Percentiles rank a stretch among this genome's conserved stretches.
Evolutionary conservation across 2,888 invertebrate species (phyloP).

Genomic region (Orchesellides sinensis): DNA sequence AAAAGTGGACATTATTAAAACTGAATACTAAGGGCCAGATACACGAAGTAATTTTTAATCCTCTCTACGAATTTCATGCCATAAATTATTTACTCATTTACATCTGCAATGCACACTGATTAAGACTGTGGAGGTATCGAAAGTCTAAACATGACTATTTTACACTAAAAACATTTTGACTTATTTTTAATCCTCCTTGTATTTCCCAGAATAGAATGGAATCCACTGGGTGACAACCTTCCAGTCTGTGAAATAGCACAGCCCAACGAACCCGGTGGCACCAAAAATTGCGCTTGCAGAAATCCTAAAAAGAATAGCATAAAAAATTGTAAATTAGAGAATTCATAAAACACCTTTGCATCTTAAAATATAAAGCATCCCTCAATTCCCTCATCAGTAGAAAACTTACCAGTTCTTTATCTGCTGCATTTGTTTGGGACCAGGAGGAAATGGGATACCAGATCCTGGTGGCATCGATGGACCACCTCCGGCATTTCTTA

Average conservation of each 20-base stretch:
- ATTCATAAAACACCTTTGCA: too few species aligned
- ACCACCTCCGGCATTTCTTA: conserved; percentile 52
- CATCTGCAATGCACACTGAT: not conserved
- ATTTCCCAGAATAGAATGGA: conserved; percentile 88
- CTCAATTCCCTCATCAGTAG: too few species aligned
- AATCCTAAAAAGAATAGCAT: conserved; percentile 78
- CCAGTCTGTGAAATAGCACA: conserved; percentile 89
- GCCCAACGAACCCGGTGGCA: conserved; percentile 80
- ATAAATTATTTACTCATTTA: not conserved
- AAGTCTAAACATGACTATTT: not conserved
- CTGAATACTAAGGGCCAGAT: too few species aligned
- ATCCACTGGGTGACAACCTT: conserved; percentile 84
- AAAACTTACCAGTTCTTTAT: conserved; percentile 68
- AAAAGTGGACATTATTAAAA: too few species aligned
- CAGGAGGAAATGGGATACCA: conserved; percentile 60
- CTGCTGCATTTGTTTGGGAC: conserved; percentile 68
- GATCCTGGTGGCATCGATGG: conserved; percentile 13
- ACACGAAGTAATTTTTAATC: not conserved
- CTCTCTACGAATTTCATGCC: not conserved
- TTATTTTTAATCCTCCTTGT: conserved; percentile 77
- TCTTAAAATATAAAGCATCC: too few species aligned
- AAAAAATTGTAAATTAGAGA: too few species aligned
- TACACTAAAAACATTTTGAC: not conserved
- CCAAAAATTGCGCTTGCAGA: conserved; percentile 83
- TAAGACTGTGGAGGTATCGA: not conserved